Base-by-base conservation (phyloP, 2,888 invertebrate genomes). In the Portevinia maculata region DNA sequence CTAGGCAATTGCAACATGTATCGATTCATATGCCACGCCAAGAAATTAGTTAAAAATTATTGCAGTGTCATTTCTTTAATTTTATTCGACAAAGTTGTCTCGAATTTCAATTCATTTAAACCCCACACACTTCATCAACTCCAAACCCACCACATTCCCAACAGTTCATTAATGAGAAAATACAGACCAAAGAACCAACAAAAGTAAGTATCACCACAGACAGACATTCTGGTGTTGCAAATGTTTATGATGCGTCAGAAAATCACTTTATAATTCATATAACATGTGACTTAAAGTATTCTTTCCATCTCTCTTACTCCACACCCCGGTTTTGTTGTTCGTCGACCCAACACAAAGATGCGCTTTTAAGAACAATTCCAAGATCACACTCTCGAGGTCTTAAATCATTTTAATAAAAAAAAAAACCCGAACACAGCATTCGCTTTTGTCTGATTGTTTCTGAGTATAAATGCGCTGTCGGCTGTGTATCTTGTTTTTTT, bases 211-310 rank as follows among this genome's bases (percentile, higher is more conserved):
- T 39, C 30, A 70, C 28, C n/a, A 57, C 85, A 85, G 84, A 84
- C 87, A 88, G 87, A 84, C 87, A 87, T 88, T 88, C 87, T 87
- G 89, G 89, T 89, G 89, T 89, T 89, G 88, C 87, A 86, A 87
- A 87, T 89, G 87, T 87, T 88, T 88, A 89, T 89, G 89, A 89
- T 89, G 90, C 90, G 87, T 87, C 88, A 87, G 87, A 88, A 87
- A 89, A 89, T 88, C 89, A 89, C 88, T 89, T 89, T 88, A 89
- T 89, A 88, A 88, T 89, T 88, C 88, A 85, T 87, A 85, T 86
- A 87, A 85, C 86, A 87, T 87, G 86, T 87, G 87, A 86, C 65
- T 83, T 81, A 62, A 53, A 76, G 65, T 17, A 59, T 46, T 15
- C n/a, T 65, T 48, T 52, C 39, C 75, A 34, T 59, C 52, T 41